Evolutionary conservation across 2,797 vertebrate species (phyloP).

Genomic region (Hapalemur alaotrensis): DNA sequence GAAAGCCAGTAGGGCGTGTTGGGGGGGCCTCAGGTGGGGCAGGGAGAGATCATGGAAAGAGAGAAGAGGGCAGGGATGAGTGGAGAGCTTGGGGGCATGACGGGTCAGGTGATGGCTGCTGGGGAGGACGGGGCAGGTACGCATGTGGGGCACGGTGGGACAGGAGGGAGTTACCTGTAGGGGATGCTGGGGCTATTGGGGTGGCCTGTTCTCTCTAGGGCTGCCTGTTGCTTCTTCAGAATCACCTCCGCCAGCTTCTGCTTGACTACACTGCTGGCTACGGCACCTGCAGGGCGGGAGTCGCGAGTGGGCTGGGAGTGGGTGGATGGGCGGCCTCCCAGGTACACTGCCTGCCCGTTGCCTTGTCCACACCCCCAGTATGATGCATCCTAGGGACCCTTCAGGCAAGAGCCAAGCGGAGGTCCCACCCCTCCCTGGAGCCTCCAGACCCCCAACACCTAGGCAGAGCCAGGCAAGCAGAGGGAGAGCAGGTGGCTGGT

Average conservation of each 20-base stretch:
- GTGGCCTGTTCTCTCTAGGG: constrained; percentile 91
- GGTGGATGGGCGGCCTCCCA: background rate
- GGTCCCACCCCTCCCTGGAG: background rate
- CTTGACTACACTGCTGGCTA: constrained; percentile 95
- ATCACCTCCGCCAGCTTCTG: constrained; percentile 96
- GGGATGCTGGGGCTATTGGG: constrained; percentile 85
- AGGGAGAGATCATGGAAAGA: background rate
- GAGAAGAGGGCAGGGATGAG: background rate
- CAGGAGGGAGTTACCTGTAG: constrained; percentile 88
- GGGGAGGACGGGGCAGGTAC: background rate
- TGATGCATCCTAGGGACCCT: background rate
- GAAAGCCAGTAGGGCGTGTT: background rate
- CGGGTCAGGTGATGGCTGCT: background rate
- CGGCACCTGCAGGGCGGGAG: constrained; percentile 87
- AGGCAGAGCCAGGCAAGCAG: background rate
- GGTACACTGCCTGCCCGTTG: background rate
- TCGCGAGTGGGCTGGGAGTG: fast-evolving
- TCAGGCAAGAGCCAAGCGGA: background rate
- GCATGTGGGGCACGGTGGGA: too few relatives aligned
- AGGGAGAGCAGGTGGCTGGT: background rate
- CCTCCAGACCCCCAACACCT: background rate
- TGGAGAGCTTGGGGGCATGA: background rate
- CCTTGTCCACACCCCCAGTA: background rate
- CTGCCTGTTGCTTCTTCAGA: constrained; percentile 95
- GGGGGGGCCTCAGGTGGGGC: background rate